Conservation (phyloP, 2,888 invertebrate species). For the Argyresthia goedartella region DNA sequence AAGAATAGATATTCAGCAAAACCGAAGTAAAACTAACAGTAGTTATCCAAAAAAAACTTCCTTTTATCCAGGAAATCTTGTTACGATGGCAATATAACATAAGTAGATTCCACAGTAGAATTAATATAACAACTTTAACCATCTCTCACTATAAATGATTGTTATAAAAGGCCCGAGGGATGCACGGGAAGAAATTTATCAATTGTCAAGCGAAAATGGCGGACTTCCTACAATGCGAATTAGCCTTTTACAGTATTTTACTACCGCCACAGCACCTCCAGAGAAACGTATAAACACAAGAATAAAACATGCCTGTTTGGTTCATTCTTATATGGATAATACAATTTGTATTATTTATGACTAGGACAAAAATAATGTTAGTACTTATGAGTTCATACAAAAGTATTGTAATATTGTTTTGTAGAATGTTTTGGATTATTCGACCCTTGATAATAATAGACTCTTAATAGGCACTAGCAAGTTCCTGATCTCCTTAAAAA, state of each 20-base stretch:
- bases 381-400: background rate
- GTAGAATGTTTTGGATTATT: background rate
- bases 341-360: background rate
- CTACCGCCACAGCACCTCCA: background rate
- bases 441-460: background rate
- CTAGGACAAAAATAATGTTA: no score
- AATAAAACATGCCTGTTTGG: background rate
- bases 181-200: background rate
- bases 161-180: no score
- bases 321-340: background rate
- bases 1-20: no score
- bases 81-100: no score
- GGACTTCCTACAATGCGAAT: background rate
- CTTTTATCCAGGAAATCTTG: no score
- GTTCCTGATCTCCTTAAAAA: no score
- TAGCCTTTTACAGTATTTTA: background rate
- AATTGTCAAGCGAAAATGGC: background rate
- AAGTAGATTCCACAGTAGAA: no score
- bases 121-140: no score
- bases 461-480: background rate
- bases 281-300: slow-evolving; percentile 1
- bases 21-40: no score
- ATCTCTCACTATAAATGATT: no score
- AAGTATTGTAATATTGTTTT: background rate
- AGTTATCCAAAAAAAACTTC: no score